Percentiles rank a stretch among this genome's conserved stretches.
Evolutionary conservation across 2,797 vertebrate genomes (phyloP).

Genomic region (Semaprochilodus insignis): DNA sequence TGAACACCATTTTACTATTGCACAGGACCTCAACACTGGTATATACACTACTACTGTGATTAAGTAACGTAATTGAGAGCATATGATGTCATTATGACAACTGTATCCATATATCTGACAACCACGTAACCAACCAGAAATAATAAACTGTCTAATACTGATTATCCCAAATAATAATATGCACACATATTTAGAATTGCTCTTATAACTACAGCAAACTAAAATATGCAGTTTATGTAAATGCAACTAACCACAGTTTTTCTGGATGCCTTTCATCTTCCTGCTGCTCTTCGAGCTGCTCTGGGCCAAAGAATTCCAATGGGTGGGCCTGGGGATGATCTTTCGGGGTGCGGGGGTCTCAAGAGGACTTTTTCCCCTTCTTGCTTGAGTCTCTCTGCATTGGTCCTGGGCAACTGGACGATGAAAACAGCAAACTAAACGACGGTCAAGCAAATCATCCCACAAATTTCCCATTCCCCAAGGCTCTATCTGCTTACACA

Average conservation of each 20-base stretch:
- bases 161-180: background rate
- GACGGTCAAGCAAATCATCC: background rate
- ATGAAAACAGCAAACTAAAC: background rate
- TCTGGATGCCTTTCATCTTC: constrained; percentile 24
- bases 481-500: background rate
- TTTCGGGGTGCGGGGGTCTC: constrained; percentile 83
- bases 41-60: background rate
- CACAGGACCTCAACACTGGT: background rate
- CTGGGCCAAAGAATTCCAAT: constrained; percentile 67
- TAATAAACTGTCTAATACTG: background rate
- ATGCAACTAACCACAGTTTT: constrained; percentile 34
- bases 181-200: too few species aligned
- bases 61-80: background rate
- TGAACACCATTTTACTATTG: constrained; percentile 1
- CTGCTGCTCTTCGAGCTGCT: constrained; percentile 5
- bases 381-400: constrained; percentile 16
- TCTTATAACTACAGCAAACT: background rate
- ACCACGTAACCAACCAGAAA: background rate
- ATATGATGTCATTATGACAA: background rate
- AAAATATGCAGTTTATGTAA: background rate
- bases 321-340: constrained; percentile 77
- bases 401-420: constrained; percentile 30
- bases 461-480: background rate
- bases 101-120: background rate
- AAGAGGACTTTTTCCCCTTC: constrained; percentile 62